Conservation (phyloP, 2,113 vertebrate species). For the Calyptommatus sinebrachiatus region DNA sequence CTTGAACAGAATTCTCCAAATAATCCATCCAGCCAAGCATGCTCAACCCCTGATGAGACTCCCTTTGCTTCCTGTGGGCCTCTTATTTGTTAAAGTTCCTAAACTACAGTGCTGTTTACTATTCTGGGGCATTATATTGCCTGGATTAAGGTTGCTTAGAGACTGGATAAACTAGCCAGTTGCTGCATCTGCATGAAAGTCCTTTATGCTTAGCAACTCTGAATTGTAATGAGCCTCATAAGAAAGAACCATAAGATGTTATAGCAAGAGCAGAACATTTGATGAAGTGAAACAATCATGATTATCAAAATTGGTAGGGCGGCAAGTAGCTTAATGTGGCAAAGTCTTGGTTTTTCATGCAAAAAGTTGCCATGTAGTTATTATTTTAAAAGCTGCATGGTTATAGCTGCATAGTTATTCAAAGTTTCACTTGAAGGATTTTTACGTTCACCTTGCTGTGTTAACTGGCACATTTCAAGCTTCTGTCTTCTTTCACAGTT, state of each 20-base stretch:
- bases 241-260: background rate
- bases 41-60: background rate
- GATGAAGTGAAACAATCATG: background rate
- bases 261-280: background rate
- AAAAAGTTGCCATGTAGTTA: too few species aligned
- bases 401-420: too few species aligned
- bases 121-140: background rate
- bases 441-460: too few species aligned
- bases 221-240: background rate
- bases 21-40: background rate
- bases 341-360: too few species aligned
- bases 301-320: background rate
- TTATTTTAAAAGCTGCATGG: too few species aligned
- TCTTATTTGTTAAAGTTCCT: background rate
- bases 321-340: background rate
- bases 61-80: background rate
- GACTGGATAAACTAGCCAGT: background rate
- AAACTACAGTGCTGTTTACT: background rate
- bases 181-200: background rate
- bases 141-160: background rate
- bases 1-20: background rate
- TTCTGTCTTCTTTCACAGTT: too few species aligned
- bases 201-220: background rate
- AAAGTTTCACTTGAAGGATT: too few species aligned
- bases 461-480: too few species aligned